A percentile compares a stretch with the other conserved stretches of the same genome.
Evolutionary conservation across 2,113 vertebrate species (phyloP).

Genomic region (Embiotoca jacksoni): DNA sequence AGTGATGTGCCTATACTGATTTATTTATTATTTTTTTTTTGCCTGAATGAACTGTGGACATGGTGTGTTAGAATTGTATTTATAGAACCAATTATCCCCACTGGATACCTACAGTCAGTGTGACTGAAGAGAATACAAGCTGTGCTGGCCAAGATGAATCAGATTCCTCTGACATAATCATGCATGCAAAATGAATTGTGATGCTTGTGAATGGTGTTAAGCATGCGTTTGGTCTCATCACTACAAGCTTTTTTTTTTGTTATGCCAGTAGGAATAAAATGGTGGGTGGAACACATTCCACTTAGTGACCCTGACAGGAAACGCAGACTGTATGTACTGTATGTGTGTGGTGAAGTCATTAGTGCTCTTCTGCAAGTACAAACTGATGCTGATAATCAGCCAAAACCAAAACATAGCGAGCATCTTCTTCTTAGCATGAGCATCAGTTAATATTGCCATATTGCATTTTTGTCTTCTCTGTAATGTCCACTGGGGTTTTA

Average conservation of each 20-base stretch:
- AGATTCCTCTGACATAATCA: conserved; percentile 27
- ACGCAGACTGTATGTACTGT: conserved; percentile 1
- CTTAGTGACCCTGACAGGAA: conserved; percentile 16
- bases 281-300: conserved; percentile 6
- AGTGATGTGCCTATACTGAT: not conserved
- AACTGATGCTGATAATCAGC: conserved; percentile 15
- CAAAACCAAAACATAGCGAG: conserved; percentile 10
- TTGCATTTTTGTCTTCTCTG: conserved; percentile 13
- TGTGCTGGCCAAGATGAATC: conserved; percentile 37
- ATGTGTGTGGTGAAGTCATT: conserved; percentile 13
- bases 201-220: conserved; percentile 40
- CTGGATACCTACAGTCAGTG: conserved; percentile 36
- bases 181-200: conserved; percentile 38
- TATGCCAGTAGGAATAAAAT: conserved; percentile 32
- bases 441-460: conserved; percentile 34
- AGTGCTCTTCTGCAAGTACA: not conserved
- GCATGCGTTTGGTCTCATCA: conserved; percentile 29
- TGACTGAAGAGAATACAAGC: conserved; percentile 1
- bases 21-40: conserved; percentile 13
- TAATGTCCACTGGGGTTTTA: conserved; percentile 28
- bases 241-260: conserved; percentile 31
- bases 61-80: conserved; percentile 30
- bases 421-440: conserved; percentile 2
- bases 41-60: conserved; percentile 34
- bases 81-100: conserved; percentile 41